Evolutionary conservation across 2,888 invertebrate species (phyloP).

Genomic region (Tanypteryx hageni): DNA sequence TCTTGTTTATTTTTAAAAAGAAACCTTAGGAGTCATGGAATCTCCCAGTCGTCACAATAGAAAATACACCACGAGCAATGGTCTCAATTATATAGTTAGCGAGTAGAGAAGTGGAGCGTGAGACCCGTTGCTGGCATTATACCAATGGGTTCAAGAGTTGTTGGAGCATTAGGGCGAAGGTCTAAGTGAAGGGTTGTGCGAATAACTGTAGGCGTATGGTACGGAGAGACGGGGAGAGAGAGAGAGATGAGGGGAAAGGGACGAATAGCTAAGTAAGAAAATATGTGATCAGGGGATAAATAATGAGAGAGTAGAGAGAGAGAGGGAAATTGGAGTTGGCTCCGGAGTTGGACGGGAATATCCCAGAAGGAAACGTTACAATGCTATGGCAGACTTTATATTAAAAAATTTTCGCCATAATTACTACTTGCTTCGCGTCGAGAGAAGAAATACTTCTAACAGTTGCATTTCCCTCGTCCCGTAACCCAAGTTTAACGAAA

Average conservation of each 20-base stretch:
- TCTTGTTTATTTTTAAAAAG: not conserved
- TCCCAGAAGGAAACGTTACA: no score
- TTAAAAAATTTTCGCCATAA: no score
- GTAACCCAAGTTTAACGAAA: no score
- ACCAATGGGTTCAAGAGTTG: conserved; percentile 13
- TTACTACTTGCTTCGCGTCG: no score
- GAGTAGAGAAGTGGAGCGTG: conserved; percentile 4
- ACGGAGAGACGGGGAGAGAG: no score
- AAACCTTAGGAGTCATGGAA: not conserved
- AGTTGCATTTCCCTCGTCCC: no score
- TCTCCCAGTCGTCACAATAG: not conserved
- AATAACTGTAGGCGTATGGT: not conserved
- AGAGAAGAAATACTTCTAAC: no score
- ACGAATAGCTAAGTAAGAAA: not conserved
- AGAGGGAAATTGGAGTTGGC: no score
- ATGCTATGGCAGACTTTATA: no score
- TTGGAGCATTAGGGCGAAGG: conserved; percentile 3
- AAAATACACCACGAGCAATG: not conserved
- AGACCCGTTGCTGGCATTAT: conserved; percentile 24
- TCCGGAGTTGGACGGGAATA: no score
- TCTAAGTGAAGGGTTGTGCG: conserved; percentile 14
- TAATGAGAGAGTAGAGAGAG: not conserved
- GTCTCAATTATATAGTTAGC: conserved; percentile 28
- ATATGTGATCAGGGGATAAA: not conserved
- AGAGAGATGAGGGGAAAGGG: not conserved